phyloP scores from a whole-genome alignment of 2,113 vertebrate species.

The Globicephala melas region DNA sequence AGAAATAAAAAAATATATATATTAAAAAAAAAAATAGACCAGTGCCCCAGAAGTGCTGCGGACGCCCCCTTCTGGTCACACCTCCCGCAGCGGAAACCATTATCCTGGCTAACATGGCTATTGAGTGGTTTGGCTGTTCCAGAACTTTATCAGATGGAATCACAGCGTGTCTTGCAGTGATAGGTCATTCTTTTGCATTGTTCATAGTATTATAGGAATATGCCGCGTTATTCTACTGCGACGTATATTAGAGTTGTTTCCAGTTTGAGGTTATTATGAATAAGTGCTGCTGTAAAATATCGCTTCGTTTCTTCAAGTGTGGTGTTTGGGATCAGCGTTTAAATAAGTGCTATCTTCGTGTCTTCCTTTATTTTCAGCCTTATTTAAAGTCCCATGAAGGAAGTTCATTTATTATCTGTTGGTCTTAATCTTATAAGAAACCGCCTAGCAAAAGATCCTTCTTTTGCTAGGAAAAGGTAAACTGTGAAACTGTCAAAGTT shows the following conservation, averaged over 20 bases:
- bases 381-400: not conserved
- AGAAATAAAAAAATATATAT: not conserved
- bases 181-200: not conserved
- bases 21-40: not conserved
- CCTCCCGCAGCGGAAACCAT: not conserved
- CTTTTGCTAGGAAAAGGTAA: not conserved
- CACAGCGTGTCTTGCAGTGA: not conserved
- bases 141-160: not conserved
- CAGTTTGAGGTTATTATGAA: not conserved
- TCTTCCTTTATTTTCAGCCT: not conserved
- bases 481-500: not conserved
- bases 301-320: not conserved
- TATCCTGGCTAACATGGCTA: accelerated
- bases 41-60: not conserved
- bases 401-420: not conserved
- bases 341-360: not conserved
- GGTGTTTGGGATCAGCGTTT: accelerated
- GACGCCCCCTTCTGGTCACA: not conserved
- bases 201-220: accelerated
- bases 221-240: not conserved
- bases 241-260: not conserved
- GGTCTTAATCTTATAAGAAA: not conserved
- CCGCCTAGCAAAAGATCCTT: not conserved
- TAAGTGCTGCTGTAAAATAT: not conserved
- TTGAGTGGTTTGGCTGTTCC: not conserved